Evolutionary conservation across 1,140 invertebrate genomes (phyloP), one percentile per base, ranked within the genome.

Genomic region (Dinoponera quadriceps): DNA sequence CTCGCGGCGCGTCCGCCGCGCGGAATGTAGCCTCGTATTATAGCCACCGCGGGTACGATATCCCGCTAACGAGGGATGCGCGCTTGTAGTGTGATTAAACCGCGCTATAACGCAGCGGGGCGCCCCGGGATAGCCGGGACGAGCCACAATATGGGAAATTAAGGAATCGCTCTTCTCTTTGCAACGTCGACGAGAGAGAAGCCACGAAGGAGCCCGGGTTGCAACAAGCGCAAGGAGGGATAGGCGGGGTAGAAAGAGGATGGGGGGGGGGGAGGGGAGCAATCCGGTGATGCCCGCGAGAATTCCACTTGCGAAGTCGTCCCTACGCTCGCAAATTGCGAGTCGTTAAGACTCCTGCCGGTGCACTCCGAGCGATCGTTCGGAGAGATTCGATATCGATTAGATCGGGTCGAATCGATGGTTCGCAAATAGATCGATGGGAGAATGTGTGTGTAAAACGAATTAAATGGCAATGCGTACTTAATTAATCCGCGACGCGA

Each of bases 31-130:
- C 71, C 87, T 83, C 83, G 65, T 87, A 84, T 91, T 87, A 90
- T 88, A 78, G 90, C 84, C 86, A 84, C 87, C 85, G 71, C 82
- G 82, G 81, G 38, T 82, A 82, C 83, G 90, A 89, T 91, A 92
- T 91, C 81, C 86, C 90, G 85, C 91, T 92, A 92, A 92, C 91
- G 91, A 92, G 91, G 85, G 86, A 91, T 86, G 88, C 83, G 84
- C 74, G 84, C 87, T 90, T 85, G 90, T 88, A 88, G 89, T 85
- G 90, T 89, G 90, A 92, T 92, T 92, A 92, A 92, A 91, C 89
- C 75, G 68, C 83, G 85, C 72, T 89, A 85, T 89, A 86, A 88
- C 87, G 72, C 87, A 80, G 77, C 88, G 57, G 85, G 84, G 55
- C 51, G 82, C 22, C 73, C 38, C 48, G 65, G 78, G 83, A 90